Evolutionary conservation across 2,888 invertebrate species (phyloP), one percentile per base, ranked within the genome.

Genomic region (Sesia bembeciformis): DNA sequence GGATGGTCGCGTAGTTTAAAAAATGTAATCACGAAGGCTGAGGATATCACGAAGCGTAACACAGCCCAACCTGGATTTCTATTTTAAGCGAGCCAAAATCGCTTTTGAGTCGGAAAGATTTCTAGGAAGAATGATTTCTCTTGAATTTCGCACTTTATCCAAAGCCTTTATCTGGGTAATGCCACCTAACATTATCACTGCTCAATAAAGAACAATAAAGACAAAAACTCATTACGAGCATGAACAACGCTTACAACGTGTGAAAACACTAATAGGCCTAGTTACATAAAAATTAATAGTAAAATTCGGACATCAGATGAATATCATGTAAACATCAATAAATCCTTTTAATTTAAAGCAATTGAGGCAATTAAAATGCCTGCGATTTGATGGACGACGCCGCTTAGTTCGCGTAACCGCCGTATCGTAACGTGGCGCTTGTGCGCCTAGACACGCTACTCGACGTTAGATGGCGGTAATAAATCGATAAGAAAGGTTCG

Each of bases 271-370:
- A 6, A 43, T 8, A 46, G 23, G 8, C 43, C 46, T 8, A 46
- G 56, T 62, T 62, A 67, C 70, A 78, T 75, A n/a, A n/a, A n/a
- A n/a, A n/a, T 70, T 71, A 64, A 46, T 46, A 46, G 46, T 46
- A 8, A 46, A 46, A 46, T 23, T 7, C 46, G n/a, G 46, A 46
- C 46, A 46, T 46, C 23, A 46, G 46, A 46, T 46, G 46, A 46
- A 46, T 46, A 46, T 46, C 46, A 69, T 73, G 71, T 74, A 72
- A 77, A 75, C 74, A 72, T 68, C 70, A 77, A 83, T 84, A 85
- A 84, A 85, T 84, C 80, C 79, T 71, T 76, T 80, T 82, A 81
- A 84, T 79, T 75, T 71, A 69, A 78, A 70, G 77, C 70, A 82
- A 83, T 82, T 78, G 78, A 72, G 62, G 62, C 81, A 81, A 85